Conservation (phyloP, 2,113 vertebrate species). For the Xiphias gladius region DNA sequence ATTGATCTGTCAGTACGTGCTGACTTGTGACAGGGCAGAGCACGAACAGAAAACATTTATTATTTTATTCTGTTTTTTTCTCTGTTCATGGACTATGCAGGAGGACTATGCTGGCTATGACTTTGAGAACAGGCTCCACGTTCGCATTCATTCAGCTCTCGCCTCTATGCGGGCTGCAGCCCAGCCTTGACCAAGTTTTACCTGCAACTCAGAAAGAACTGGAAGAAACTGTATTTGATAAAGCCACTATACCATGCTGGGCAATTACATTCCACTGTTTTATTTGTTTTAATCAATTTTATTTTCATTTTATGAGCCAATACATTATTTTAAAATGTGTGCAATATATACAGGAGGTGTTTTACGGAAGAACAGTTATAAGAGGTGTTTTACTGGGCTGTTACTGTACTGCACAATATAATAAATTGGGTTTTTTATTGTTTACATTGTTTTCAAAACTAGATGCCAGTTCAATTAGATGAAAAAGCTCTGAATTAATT, state of each 20-base stretch:
- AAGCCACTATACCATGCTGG: conserved; percentile 35
- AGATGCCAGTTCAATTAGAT: conserved; percentile 10
- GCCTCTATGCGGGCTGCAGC: conserved; percentile 88
- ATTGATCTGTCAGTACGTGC: conserved; percentile 9
- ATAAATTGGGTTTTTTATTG: conserved; percentile 1
- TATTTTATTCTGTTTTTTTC: not conserved
- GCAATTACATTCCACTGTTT: conserved; percentile 14
- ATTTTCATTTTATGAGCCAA: conserved; percentile 42
- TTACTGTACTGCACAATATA: conserved; percentile 23
- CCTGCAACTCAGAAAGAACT: conserved; percentile 12
- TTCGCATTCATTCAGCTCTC: conserved; percentile 95
- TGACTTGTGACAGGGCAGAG: conserved; percentile 2
- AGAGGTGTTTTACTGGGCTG: not conserved
- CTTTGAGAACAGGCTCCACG: conserved; percentile 96
- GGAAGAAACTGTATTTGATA: conserved; percentile 28
- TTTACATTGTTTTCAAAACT: conserved; percentile 24
- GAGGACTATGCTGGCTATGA: conserved; percentile 94
- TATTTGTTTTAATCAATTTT: conserved; percentile 18
- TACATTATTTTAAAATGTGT: conserved; percentile 34
- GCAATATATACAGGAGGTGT: conserved; percentile 8
- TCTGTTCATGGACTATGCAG: conserved; percentile 73
- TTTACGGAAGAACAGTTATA: conserved; percentile 36
- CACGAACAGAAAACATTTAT: not conserved
- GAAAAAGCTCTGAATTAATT: not conserved
- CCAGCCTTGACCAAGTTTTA: conserved; percentile 83